Conservation (phyloP, 2,797 vertebrate species). For the Ceryle rudis region DNA sequence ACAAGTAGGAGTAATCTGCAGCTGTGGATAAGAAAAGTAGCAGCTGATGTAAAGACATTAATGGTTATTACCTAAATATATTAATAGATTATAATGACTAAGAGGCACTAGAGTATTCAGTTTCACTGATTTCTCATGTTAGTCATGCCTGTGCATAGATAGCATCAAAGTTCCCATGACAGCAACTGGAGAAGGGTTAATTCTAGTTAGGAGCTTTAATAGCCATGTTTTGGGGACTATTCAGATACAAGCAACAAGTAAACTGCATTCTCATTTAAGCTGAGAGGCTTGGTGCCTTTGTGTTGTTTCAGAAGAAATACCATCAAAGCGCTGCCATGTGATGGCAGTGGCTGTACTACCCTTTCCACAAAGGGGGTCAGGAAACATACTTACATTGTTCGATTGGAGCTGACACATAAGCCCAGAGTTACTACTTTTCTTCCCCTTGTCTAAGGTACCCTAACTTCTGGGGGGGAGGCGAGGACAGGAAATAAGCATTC, state of each 20-base stretch:
- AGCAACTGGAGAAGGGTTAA: not conserved
- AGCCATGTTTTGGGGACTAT: not conserved
- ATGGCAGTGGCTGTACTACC: not conserved
- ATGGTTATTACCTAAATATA: not conserved
- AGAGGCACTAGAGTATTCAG: not conserved
- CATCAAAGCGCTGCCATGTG: not conserved
- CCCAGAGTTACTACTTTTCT: not conserved
- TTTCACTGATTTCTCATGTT: not conserved
- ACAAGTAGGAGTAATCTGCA: not conserved
- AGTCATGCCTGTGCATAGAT: not conserved
- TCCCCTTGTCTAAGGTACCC: not conserved
- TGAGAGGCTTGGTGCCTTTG: not conserved
- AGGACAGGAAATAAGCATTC: constrained; percentile 7
- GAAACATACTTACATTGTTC: accelerated
- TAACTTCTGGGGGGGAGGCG: not conserved
- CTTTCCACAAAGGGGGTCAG: not conserved
- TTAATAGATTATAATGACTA: not conserved
- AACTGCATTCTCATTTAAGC: not conserved
- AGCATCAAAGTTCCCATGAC: not conserved
- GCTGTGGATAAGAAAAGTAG: not conserved
- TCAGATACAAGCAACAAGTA: not conserved
- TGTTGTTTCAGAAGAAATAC: not conserved
- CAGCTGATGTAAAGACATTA: not conserved
- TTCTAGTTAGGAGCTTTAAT: not conserved
- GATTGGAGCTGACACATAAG: not conserved